Evolutionary conservation across 2,797 vertebrate species (phyloP).

Genomic region (Myripristis murdjan): DNA sequence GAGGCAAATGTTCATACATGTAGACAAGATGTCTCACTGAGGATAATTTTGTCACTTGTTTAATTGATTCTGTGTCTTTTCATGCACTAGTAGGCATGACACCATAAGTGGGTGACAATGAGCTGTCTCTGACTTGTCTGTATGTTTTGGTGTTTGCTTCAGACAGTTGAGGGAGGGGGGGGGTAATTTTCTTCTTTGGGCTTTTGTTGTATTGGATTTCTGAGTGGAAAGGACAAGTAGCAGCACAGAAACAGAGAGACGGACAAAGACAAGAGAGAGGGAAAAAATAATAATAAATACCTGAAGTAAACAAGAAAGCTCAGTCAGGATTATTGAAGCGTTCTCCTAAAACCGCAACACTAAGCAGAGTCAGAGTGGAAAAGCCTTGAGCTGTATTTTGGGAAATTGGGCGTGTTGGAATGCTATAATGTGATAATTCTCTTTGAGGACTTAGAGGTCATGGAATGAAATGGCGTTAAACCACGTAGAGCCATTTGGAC

Average conservation of each 20-base stretch:
- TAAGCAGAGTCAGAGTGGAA: constrained; percentile 76
- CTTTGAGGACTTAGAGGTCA: constrained; percentile 83
- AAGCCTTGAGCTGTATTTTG: constrained; percentile 83
- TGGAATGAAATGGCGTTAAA: constrained; percentile 84
- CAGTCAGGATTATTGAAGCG: constrained; percentile 60
- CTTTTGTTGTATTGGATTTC: constrained; percentile 69
- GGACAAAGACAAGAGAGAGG: constrained; percentile 46
- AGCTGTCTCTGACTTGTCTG: constrained; percentile 59
- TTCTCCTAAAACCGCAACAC: constrained; percentile 77
- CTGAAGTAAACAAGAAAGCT: constrained; percentile 76
- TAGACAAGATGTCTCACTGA: constrained; percentile 7
- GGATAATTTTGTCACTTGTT: constrained; percentile 19
- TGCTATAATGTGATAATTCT: constrained; percentile 88
- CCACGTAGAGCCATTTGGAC: constrained; percentile 79
- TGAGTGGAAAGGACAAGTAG: constrained; percentile 64
- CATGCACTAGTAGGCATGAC: constrained; percentile 57
- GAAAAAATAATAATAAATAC: constrained; percentile 67
- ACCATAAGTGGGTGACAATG: constrained; percentile 69
- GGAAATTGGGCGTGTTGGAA: constrained; percentile 86
- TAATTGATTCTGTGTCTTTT: constrained; percentile 63
- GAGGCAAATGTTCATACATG: not conserved
- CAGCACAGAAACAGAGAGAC: constrained; percentile 48
- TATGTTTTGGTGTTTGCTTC: constrained; percentile 56
- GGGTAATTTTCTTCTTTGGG: constrained; percentile 56
- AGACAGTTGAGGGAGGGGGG: constrained; percentile 43